These are phyloP conservation scores for Ptychodera flava DNA, from an alignment of 35 echinoderm and acorn worm genomes.

Conservation along the genomic window DNA sequence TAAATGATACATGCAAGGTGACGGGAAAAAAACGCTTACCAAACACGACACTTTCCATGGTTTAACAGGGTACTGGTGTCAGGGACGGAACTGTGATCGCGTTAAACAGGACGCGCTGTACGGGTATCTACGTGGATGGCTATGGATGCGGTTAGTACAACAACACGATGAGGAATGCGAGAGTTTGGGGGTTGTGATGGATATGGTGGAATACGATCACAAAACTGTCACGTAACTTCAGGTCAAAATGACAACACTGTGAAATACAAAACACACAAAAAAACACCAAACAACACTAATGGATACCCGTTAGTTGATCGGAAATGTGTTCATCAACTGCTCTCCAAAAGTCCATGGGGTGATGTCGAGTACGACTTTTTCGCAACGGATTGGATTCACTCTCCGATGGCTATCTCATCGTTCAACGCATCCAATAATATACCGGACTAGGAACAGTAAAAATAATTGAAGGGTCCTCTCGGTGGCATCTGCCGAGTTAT, in stretches of 20 bases:
- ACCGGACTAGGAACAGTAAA: too few relatives aligned
- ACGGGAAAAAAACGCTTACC: background rate
- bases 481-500: background rate
- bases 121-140: background rate
- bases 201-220: background rate
- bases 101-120: background rate
- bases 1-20: background rate
- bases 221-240: background rate
- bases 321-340: background rate
- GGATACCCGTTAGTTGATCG: background rate
- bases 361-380: too few relatives aligned
- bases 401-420: background rate
- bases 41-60: background rate
- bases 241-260: background rate
- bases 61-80: background rate
- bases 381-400: background rate
- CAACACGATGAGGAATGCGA: too few relatives aligned
- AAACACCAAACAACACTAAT: background rate
- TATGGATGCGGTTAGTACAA: background rate
- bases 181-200: background rate
- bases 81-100: background rate
- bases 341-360: background rate
- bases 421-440: background rate
- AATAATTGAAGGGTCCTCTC: background rate
- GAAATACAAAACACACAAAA: too few relatives aligned